Percentiles rank a stretch among this genome's conserved stretches.
phyloP scores from a whole-genome alignment of 2,888 invertebrate species.

The Heliconius erato region DNA sequence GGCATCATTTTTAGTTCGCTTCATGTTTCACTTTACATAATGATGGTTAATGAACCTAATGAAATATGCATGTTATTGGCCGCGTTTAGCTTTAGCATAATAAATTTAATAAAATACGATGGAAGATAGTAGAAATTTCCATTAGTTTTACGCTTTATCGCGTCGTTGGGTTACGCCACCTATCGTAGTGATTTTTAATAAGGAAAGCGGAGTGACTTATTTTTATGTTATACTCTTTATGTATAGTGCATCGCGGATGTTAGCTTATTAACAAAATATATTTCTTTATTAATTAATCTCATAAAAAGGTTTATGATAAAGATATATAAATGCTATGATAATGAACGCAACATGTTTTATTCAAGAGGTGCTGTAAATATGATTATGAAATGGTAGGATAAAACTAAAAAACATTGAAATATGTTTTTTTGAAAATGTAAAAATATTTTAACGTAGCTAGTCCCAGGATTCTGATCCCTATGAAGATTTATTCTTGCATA shows the following conservation, averaged over 20 bases:
- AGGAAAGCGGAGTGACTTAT: not conserved
- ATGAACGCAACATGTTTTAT: not conserved
- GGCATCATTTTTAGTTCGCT: slow-evolving; percentile 19
- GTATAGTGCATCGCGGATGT: not conserved
- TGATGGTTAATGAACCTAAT: slow-evolving; percentile 9
- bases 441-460: not conserved
- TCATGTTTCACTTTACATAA: slow-evolving; percentile 26
- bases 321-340: not conserved
- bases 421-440: not conserved
- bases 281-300: no score
- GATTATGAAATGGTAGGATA: not conserved
- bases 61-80: slow-evolving; percentile 15
- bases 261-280: no score
- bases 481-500: not conserved
- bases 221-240: not conserved
- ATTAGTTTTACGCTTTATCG: not conserved
- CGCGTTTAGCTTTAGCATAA: slow-evolving; percentile 12
- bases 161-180: not conserved
- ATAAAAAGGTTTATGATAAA: not conserved
- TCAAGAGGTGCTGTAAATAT: not conserved
- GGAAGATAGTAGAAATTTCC: not conserved
- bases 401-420: not conserved
- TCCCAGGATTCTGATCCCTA: not conserved
- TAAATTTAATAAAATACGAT: slow-evolving; percentile 22
- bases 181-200: not conserved